Conservation (phyloP, 2,888 invertebrate genomes). For the Drosophila rellima region DNA sequence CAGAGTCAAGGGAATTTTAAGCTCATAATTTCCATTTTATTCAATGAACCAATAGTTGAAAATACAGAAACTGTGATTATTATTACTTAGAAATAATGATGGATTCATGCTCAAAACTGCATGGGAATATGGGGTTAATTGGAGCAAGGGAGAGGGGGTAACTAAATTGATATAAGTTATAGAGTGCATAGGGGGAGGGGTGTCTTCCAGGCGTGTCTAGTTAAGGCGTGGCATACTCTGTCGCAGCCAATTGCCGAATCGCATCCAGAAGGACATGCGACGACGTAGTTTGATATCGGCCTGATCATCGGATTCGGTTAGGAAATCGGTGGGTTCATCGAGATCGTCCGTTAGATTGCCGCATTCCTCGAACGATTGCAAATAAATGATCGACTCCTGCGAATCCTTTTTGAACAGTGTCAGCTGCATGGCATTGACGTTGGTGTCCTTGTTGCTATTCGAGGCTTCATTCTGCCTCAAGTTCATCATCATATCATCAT, state of each 20-base stretch:
- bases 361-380: slow-evolving; percentile 5
- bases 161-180: not conserved
- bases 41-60: slow-evolving; percentile 20
- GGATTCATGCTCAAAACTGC: not conserved
- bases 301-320: slow-evolving; percentile 1
- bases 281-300: slow-evolving; percentile 2
- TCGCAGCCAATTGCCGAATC: slow-evolving; percentile 44
- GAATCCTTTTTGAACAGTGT: not conserved
- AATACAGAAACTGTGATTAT: slow-evolving; percentile 15
- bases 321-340: slow-evolving; percentile 15
- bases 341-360: slow-evolving; percentile 14
- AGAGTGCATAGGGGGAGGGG: not conserved
- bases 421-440: not conserved
- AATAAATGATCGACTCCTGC: not conserved
- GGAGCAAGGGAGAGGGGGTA: not conserved
- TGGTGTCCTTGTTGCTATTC: not conserved
- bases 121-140: not conserved
- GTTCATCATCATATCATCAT: too few relatives aligned
- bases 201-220: not conserved
- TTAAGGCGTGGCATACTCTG: slow-evolving; percentile 34
- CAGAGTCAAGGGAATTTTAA: not conserved
- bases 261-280: slow-evolving; percentile 30
- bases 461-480: not conserved
- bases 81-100: not conserved
- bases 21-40: slow-evolving; percentile 5